Conservation (phyloP, 2,113 vertebrate genomes). For the Nerophis ophidion region DNA sequence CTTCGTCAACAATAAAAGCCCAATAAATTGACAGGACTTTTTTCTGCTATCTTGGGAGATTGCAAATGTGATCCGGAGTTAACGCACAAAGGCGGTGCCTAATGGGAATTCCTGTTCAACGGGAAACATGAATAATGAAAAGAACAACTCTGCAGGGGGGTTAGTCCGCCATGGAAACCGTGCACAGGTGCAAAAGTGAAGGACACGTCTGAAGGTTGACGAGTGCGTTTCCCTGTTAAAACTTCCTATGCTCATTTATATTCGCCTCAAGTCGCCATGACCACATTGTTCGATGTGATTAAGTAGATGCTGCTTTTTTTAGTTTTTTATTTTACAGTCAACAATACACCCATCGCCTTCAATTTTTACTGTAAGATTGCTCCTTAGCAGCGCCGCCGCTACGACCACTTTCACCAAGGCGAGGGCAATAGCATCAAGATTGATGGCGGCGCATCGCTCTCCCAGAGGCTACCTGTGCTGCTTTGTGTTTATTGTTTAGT, state of each 20-base stretch:
- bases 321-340: constrained; percentile 33
- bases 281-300: constrained; percentile 55
- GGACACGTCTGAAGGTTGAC: constrained; percentile 49
- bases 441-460: constrained; percentile 7
- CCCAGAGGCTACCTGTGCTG: constrained; percentile 23
- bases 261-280: constrained; percentile 33
- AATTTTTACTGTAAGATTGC: constrained; percentile 13
- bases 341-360: constrained; percentile 38
- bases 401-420: background rate
- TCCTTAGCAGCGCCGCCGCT: background rate
- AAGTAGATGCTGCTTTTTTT: constrained; percentile 29
- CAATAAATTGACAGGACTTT: background rate
- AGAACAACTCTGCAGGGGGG: constrained; percentile 35
- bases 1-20: background rate
- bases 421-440: constrained; percentile 15
- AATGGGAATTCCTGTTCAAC: constrained; percentile 18
- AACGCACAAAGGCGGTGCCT: background rate
- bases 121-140: constrained; percentile 44
- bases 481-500: constrained; percentile 42
- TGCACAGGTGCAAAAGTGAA: constrained; percentile 23
- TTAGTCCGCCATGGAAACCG: constrained; percentile 25
- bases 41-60: background rate
- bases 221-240: constrained; percentile 16
- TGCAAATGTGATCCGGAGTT: background rate
- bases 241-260: constrained; percentile 44